These are phyloP conservation scores for Casuarius casuarius DNA, from an alignment of 2,113 vertebrate genomes.

Conservation along the genomic window DNA sequence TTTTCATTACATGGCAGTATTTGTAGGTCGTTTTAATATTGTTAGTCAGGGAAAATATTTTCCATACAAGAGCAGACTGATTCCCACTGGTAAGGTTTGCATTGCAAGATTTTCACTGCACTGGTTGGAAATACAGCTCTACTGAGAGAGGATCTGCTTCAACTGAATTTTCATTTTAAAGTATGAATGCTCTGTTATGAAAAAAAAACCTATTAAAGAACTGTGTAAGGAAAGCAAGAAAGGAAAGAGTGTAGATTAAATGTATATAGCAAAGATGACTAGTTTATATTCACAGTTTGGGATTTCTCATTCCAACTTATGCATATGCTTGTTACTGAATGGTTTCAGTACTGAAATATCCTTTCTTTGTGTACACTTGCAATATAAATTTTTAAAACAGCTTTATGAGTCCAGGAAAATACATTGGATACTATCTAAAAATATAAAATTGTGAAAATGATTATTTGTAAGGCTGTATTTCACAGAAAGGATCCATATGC, in stretches of 20 bases:
- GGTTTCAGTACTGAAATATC: background rate
- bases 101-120: constrained; percentile 2
- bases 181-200: constrained; percentile 22
- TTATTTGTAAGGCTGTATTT: background rate
- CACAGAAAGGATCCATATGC: background rate
- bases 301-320: background rate
- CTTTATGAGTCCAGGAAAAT: background rate
- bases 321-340: background rate
- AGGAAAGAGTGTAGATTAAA: background rate
- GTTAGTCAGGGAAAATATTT: background rate
- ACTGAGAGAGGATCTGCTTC: background rate
- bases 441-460: background rate
- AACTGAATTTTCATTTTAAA: constrained; percentile 46
- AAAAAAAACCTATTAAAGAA: constrained; percentile 13
- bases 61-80: background rate
- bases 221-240: background rate
- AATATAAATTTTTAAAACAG: background rate
- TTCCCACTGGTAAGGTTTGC: constrained; percentile 7
- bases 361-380: background rate
- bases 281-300: constrained; percentile 21
- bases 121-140: background rate
- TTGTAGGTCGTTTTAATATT: background rate
- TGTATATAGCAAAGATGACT: background rate
- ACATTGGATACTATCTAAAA: background rate
- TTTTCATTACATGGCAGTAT: constrained; percentile 8